Evolutionary conservation across 2,888 invertebrate species (phyloP).

Genomic region (Actias luna): DNA sequence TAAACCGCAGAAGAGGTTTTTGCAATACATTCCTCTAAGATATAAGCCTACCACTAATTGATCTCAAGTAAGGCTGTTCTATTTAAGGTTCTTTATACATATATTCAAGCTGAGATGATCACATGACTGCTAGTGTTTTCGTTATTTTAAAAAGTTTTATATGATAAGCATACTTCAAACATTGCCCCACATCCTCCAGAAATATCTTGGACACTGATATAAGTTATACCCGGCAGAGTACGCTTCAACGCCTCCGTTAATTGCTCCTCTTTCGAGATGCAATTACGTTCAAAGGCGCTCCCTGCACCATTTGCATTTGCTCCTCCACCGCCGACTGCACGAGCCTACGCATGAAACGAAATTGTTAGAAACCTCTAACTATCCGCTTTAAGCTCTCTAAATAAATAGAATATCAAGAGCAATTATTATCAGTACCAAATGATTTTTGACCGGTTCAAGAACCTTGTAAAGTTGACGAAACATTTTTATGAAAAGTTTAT

Average conservation of each 20-base stretch:
- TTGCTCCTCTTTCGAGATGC: slow-evolving; percentile 63
- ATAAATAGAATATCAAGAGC: neutral
- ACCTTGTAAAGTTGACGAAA: slow-evolving; percentile 60
- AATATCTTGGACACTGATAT: slow-evolving; percentile 85
- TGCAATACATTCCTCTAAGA: neutral
- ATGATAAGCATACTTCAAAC: slow-evolving; percentile 82
- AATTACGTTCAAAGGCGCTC: slow-evolving; percentile 56
- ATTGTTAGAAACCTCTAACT: neutral
- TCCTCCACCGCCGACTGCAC: slow-evolving; percentile 39
- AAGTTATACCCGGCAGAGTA: slow-evolving; percentile 83
- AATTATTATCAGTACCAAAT: slow-evolving; percentile 17
- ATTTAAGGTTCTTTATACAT: neutral
- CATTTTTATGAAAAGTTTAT: slow-evolving; percentile 41
- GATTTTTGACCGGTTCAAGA: slow-evolving; percentile 56
- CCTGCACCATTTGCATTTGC: slow-evolving; percentile 32
- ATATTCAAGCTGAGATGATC: neutral
- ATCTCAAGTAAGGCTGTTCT: too few species aligned
- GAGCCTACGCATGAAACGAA: slow-evolving; percentile 35
- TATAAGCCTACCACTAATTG: neutral
- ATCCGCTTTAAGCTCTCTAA: neutral
- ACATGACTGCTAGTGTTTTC: neutral
- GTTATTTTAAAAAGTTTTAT: neutral
- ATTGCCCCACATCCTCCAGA: slow-evolving; percentile 92
- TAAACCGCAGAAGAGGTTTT: neutral
- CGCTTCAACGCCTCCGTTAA: slow-evolving; percentile 55